Base-by-base conservation (phyloP, 2,797 vertebrate species). In the Lemur catta region DNA sequence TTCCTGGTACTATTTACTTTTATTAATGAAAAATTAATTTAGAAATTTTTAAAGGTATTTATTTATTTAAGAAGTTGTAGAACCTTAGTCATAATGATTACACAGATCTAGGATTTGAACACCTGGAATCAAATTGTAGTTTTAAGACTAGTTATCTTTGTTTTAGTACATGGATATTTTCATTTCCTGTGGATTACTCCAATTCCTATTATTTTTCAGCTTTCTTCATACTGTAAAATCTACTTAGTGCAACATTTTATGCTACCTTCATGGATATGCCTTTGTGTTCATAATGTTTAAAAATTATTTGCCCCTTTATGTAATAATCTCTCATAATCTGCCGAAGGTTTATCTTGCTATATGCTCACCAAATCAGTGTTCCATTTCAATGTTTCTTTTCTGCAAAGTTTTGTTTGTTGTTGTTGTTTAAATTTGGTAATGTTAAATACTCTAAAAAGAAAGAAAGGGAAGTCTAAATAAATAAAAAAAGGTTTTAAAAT, bases 221-320 rank as follows among this genome's bases (percentile, higher is more conserved):
- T 94, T 95, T 93, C n/a, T 50, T 94, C 22, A 87, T 65, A 92
- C 24, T 75, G 20, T 6, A 95, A 96, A 72, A 80, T 72, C 33
- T 75, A 76, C 59, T 86, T 95, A 93, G 67, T 85, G 14, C 38
- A 95, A 52, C 74, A 93, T 94, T 94, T 94, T 95, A 95, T 93
- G 72, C 63, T 81, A 35, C n/a, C 43, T 96, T 48, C 48, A 82
- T 41, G 72, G 55, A 5, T 81, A 48, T 88, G 22, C 14, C 17
- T 89, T 91, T 94, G 41, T 81, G 65, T 84, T 93, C 76, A 75
- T 84, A 85, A 84, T 92, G 96, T 96, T 88, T 30, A 3, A 41
- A 76, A 81, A 80, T 24, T n/a, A 92, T 35, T 90, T 91, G 43
- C 74, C 84, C 38, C 35, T 91, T 84, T 96, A 52, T 63, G 1